Evolutionary conservation across 2,888 invertebrate genomes (phyloP).

Genomic region (Autographa pulchrina): DNA sequence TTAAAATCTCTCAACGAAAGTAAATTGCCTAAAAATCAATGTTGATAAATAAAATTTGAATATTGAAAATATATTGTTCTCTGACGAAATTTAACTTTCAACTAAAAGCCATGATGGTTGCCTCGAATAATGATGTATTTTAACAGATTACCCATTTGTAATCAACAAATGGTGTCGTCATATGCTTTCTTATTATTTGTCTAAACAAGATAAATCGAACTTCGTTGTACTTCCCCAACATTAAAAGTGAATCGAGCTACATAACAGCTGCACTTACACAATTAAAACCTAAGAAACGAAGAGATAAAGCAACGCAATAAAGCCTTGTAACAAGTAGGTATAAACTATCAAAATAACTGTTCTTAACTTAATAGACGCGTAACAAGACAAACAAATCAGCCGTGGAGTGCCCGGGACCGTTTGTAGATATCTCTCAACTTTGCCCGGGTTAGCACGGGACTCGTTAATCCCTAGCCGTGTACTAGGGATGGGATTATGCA

Average conservation of each 20-base stretch:
- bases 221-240: not conserved
- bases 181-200: too few relatives aligned
- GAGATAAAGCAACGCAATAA: constrained; percentile 33
- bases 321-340: constrained; percentile 20
- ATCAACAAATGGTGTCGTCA: too few relatives aligned
- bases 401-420: constrained; percentile 44
- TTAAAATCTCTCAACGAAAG: too few relatives aligned
- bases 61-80: too few relatives aligned
- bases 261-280: not conserved
- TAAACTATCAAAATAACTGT: constrained; percentile 59
- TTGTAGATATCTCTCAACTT: constrained; percentile 65
- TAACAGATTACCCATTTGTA: too few relatives aligned
- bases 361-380: constrained; percentile 64
- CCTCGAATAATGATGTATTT: too few relatives aligned
- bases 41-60: too few relatives aligned
- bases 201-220: not conserved
- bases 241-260: not conserved
- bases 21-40: too few relatives aligned
- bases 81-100: too few relatives aligned
- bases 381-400: constrained; percentile 65
- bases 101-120: too few relatives aligned
- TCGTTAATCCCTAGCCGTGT: constrained; percentile 63
- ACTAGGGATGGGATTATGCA: constrained; percentile 47
- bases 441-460: constrained; percentile 58
- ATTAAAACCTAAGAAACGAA: constrained; percentile 16